These are phyloP conservation scores for Leptinotarsa tumamoca DNA, from an alignment of 2,888 invertebrate species.

Conservation along the genomic window DNA sequence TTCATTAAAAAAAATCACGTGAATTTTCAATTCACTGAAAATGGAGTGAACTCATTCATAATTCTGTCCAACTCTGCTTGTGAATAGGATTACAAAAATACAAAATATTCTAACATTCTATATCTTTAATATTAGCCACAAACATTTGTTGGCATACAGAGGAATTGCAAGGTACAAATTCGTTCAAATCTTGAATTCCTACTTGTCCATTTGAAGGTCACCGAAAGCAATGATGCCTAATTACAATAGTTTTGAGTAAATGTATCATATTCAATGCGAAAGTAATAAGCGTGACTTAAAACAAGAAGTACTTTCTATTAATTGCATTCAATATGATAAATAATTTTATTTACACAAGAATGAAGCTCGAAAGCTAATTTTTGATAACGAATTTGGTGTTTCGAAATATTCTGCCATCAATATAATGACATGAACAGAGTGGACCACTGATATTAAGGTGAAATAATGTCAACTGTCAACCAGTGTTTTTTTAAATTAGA, in stretches of 20 bases:
- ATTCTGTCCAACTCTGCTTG: not conserved
- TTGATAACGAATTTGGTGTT: constrained; percentile 54
- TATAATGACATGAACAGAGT: constrained; percentile 41
- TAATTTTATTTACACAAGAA: constrained; percentile 41
- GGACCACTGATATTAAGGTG: constrained; percentile 10
- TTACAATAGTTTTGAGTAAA: constrained; percentile 53
- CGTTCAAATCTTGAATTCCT: constrained; percentile 39
- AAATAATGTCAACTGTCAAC: not conserved
- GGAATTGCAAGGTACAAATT: constrained; percentile 27
- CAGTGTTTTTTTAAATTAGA: no score
- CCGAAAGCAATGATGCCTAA: constrained; percentile 58
- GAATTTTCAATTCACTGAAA: no score
- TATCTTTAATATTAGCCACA: constrained; percentile 57
- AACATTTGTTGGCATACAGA: constrained; percentile 53
- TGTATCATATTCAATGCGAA: constrained; percentile 48
- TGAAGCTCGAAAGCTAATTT: constrained; percentile 32
- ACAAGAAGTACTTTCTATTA: constrained; percentile 22
- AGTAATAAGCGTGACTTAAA: constrained; percentile 26
- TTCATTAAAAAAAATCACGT: no score
- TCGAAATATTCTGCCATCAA: constrained; percentile 53
- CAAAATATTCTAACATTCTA: constrained; percentile 57
- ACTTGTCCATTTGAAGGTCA: constrained; percentile 6
- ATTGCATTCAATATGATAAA: constrained; percentile 41
- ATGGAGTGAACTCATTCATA: no score
- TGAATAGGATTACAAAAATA: constrained; percentile 52